Percentiles rank a stretch among this genome's conserved stretches.
These are phyloP conservation scores for Ips typographus DNA, from an alignment of 1,140 invertebrate species.

Conservation along the genomic window DNA sequence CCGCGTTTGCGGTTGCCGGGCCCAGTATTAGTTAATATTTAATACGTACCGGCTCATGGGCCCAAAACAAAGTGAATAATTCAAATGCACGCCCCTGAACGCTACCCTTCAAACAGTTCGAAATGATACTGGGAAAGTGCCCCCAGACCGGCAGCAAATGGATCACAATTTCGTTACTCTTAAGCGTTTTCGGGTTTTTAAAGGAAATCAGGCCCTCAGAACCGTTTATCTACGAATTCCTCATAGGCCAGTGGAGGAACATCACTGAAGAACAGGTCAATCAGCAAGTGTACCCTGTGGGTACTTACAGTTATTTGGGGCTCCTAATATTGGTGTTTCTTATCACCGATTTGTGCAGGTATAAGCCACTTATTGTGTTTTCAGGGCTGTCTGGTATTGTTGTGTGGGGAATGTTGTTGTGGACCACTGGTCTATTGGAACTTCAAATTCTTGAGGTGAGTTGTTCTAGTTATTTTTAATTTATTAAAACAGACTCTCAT, in stretches of 20 bases:
- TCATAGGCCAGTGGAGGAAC: slow-evolving; percentile 67
- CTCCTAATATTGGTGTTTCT: slow-evolving; percentile 74
- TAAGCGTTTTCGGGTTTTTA: slow-evolving; percentile 77
- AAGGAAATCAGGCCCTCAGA: slow-evolving; percentile 81
- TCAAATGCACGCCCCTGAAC: no score
- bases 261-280: slow-evolving; percentile 66
- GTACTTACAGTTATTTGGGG: slow-evolving; percentile 73
- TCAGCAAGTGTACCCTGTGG: slow-evolving; percentile 74
- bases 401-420: slow-evolving; percentile 72
- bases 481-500: no score
- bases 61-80: no score
- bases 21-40: no score
- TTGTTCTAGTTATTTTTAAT: background rate
- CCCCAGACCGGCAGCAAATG: slow-evolving; percentile 50
- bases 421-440: slow-evolving; percentile 64
- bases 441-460: slow-evolving; percentile 59
- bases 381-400: slow-evolving; percentile 68
- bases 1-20: no score
- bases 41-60: no score
- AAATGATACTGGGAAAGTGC: background rate
- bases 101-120: no score
- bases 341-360: slow-evolving; percentile 76
- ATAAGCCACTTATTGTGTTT: slow-evolving; percentile 83
- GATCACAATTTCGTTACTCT: slow-evolving; percentile 64
- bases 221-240: slow-evolving; percentile 73